These are phyloP conservation scores for Parthenolecanium corni DNA, from an alignment of 2,888 invertebrate genomes.

Conservation along the genomic window DNA sequence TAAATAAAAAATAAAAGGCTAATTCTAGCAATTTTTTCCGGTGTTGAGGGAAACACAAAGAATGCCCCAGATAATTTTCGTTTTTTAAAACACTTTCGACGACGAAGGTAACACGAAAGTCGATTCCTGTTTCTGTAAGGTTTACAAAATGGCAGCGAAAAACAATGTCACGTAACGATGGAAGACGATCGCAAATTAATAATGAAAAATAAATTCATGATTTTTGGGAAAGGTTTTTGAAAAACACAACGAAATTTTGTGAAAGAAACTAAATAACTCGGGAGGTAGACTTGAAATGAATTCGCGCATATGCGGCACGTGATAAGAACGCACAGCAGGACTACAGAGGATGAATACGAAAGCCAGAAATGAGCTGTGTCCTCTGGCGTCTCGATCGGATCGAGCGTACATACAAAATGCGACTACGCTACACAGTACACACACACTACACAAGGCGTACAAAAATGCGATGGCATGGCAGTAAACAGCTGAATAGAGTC, in stretches of 20 bases:
- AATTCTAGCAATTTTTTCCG: slow-evolving; percentile 1
- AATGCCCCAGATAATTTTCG: neutral
- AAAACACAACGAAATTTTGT: neutral
- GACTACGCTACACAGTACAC: too few species aligned
- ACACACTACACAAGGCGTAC: too few species aligned
- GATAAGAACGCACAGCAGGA: slow-evolving; percentile 4
- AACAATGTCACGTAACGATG: slow-evolving; percentile 8
- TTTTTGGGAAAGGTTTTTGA: neutral
- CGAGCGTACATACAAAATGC: slow-evolving; percentile 7
- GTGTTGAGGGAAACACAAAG: too few species aligned
- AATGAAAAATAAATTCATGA: slow-evolving; percentile 13
- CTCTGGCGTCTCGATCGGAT: slow-evolving; percentile 14
- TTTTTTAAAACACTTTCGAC: too few species aligned
- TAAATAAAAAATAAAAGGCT: slow-evolving; percentile 21
- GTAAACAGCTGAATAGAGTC: too few species aligned
- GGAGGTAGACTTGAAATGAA: neutral
- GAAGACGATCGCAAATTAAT: neutral
- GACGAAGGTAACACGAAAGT: neutral
- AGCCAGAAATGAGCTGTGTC: neutral
- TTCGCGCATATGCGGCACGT: slow-evolving; percentile 1
- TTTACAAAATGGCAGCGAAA: slow-evolving; percentile 1
- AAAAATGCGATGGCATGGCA: too few species aligned
- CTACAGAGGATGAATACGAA: neutral
- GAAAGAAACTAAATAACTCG: neutral
- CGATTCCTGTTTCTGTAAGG: too few species aligned